Evolutionary conservation across 2,113 vertebrate species (phyloP).

Genomic region (Macroglossus sobrinus): DNA sequence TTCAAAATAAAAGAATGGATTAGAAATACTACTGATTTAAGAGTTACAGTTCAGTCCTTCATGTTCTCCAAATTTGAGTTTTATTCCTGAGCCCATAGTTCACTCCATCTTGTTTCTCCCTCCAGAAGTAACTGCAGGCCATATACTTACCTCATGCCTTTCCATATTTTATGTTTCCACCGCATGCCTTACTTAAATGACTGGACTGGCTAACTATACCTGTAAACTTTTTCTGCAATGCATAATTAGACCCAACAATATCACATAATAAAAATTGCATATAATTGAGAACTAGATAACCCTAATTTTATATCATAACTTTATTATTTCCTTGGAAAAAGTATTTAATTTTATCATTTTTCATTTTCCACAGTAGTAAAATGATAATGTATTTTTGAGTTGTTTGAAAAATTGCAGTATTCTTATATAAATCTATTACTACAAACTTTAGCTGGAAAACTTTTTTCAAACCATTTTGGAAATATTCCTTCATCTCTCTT

Average conservation of each 20-base stretch:
- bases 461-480: neutral
- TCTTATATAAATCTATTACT: neutral
- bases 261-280: neutral
- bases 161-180: neutral
- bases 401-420: neutral
- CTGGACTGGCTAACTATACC: neutral
- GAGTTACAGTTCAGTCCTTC: neutral
- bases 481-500: neutral
- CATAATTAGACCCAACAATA: neutral
- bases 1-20: neutral
- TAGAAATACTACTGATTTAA: neutral
- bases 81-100: neutral
- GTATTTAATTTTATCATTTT: neutral
- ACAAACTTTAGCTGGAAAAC: neutral
- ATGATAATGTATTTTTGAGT: neutral
- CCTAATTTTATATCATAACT: neutral
- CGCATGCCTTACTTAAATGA: neutral
- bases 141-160: neutral
- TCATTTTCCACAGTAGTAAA: neutral
- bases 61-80: neutral
- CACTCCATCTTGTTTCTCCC: neutral
- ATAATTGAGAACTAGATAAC: neutral
- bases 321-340: neutral
- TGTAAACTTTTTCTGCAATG: neutral
- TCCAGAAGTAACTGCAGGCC: neutral